Conservation (phyloP, 2,113 vertebrate genomes). For the Octodon degus region DNA sequence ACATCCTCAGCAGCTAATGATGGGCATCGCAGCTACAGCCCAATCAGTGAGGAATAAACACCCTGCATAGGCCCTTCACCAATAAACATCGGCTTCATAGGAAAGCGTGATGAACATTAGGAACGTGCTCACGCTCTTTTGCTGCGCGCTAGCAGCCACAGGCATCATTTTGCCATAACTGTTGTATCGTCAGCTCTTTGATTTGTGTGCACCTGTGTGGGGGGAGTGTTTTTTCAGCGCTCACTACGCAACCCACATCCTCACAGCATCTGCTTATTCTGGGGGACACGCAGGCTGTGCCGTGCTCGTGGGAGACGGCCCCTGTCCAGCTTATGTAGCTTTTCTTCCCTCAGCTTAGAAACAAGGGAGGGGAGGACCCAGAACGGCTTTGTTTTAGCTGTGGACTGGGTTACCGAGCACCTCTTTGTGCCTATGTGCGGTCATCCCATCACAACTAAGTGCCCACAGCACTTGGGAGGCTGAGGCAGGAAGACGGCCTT, state of each 20-base stretch:
- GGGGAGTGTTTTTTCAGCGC: neutral
- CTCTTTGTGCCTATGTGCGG: rapidly evolving
- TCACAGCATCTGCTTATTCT: neutral
- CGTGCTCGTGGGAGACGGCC: no score
- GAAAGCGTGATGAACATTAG: neutral
- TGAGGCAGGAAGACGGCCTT: neutral
- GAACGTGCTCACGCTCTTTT: no score
- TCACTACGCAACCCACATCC: neutral
- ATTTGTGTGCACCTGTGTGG: neutral
- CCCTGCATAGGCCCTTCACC: neutral
- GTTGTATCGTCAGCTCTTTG: neutral
- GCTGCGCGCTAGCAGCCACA: rapidly evolving
- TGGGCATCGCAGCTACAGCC: neutral
- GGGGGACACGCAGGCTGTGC: neutral
- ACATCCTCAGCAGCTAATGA: neutral
- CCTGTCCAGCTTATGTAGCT: no score
- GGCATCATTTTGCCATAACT: neutral
- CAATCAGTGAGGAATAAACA: neutral
- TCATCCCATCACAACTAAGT: rapidly evolving
- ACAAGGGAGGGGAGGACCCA: rapidly evolving
- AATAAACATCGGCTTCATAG: neutral
- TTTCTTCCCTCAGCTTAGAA: neutral
- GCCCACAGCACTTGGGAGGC: neutral
- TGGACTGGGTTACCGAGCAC: rapidly evolving
- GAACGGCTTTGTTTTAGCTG: neutral